Evolutionary conservation across 37 sponge, comb jelly and placozoan species (phyloP).

Genomic region (Ianthella basta): DNA sequence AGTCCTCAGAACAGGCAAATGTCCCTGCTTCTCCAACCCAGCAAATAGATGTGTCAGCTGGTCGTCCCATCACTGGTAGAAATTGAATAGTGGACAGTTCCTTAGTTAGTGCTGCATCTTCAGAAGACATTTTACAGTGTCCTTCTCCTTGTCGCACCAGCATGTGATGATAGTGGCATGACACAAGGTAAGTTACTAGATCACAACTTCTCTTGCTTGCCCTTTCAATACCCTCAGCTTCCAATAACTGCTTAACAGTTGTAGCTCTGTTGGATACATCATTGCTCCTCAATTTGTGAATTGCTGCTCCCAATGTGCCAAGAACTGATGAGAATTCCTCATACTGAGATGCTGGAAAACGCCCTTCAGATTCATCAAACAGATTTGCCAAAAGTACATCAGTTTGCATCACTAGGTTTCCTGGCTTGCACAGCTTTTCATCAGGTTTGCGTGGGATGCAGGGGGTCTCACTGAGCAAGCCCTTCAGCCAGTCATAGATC

Average conservation of each 20-base stretch:
- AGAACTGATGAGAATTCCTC: not conserved
- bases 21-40: not conserved
- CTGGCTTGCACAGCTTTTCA: constrained; percentile 3
- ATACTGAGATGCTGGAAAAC: constrained; percentile 48
- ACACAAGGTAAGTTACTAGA: constrained; percentile 21
- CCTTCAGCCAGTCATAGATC: constrained; percentile 37
- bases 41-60: not conserved
- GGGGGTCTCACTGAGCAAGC: constrained; percentile 8
- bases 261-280: constrained; percentile 54
- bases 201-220: constrained; percentile 33
- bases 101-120: too few species aligned
- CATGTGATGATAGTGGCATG: not conserved
- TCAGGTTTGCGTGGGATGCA: constrained; percentile 38
- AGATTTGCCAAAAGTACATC: constrained; percentile 4
- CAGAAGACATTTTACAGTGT: too few species aligned
- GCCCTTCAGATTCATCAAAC: constrained; percentile 45
- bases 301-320: constrained; percentile 42
- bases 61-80: constrained; percentile 11
- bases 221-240: not conserved
- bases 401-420: constrained; percentile 39
- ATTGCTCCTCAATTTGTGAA: constrained; percentile 7
- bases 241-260: not conserved
- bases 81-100: not conserved
- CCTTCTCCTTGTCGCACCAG: too few species aligned
- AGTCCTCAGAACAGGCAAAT: too few species aligned